phyloP scores from a whole-genome alignment of 2,113 vertebrate genomes.

The Cephalopholis sonnerati region DNA sequence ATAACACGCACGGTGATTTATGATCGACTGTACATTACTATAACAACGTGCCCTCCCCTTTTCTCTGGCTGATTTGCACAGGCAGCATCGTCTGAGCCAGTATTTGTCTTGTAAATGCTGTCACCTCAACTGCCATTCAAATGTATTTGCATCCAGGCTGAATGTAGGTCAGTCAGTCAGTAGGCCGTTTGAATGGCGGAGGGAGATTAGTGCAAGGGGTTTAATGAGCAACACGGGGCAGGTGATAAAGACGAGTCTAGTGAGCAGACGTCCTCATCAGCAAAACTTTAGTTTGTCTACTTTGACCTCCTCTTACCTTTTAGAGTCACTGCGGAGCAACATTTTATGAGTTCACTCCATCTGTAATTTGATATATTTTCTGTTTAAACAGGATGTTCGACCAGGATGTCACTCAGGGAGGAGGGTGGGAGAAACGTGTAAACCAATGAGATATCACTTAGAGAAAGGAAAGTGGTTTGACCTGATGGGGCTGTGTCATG shows the following conservation, averaged over 20 bases:
- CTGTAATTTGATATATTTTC: background rate
- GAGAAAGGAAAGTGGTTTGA: background rate
- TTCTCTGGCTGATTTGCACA: constrained; percentile 6
- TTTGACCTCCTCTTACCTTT: background rate
- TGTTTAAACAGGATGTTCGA: background rate
- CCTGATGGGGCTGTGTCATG: background rate
- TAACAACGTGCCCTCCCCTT: fast-evolving
- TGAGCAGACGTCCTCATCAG: background rate
- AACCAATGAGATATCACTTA: background rate
- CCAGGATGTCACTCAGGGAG: background rate
- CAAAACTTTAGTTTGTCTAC: background rate
- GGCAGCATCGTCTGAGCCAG: background rate
- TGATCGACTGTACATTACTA: background rate
- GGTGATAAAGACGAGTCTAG: constrained; percentile 5
- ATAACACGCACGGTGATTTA: constrained; percentile 14
- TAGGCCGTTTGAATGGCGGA: background rate
- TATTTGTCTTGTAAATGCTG: constrained; percentile 64
- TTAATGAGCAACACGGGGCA: background rate
- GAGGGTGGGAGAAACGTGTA: background rate
- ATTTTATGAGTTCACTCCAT: background rate
- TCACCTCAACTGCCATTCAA: constrained; percentile 62
- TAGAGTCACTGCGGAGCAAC: background rate
- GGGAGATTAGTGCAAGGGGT: background rate
- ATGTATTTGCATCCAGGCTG: constrained; percentile 43
- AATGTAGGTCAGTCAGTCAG: constrained; percentile 68